phyloP scores from a whole-genome alignment of 2,797 vertebrate species.

The Myotis findleyi region DNA sequence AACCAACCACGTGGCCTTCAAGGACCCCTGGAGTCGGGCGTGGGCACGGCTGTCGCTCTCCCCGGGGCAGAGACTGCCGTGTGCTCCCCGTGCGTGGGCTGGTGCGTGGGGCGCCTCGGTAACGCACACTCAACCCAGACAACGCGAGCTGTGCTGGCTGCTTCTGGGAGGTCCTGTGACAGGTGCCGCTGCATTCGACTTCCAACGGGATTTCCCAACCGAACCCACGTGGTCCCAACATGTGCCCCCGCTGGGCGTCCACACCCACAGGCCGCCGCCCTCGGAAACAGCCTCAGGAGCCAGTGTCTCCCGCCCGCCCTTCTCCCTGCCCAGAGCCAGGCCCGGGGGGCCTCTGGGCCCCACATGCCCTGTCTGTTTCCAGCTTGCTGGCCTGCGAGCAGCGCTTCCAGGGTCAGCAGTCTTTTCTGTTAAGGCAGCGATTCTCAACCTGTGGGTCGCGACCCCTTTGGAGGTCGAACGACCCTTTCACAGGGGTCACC shows the following conservation, averaged over 20 bases:
- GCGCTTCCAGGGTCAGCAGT: no score
- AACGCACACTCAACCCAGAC: neutral
- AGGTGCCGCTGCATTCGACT: neutral
- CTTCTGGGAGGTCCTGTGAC: neutral
- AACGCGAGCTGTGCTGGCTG: neutral
- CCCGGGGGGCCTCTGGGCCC: no score
- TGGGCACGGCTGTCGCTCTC: accelerated
- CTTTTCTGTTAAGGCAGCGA: neutral
- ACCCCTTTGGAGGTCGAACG: no score
- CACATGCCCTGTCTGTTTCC: no score
- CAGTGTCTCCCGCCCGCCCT: neutral
- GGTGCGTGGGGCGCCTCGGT: neutral
- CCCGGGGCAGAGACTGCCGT: neutral
- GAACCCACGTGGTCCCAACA: neutral
- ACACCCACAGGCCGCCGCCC: neutral
- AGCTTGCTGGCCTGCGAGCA: no score
- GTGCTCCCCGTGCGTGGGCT: neutral
- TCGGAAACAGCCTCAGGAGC: neutral
- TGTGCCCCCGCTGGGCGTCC: neutral
- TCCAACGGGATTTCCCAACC: neutral
- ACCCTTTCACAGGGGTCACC: no score
- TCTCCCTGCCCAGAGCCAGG: neutral
- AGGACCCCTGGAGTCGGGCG: no score
- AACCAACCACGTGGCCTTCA: neutral
- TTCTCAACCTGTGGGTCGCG: no score